Percentiles rank a stretch among this genome's conserved stretches.
phyloP scores from a whole-genome alignment of 1,140 invertebrate genomes.

The Euwallacea similis region DNA sequence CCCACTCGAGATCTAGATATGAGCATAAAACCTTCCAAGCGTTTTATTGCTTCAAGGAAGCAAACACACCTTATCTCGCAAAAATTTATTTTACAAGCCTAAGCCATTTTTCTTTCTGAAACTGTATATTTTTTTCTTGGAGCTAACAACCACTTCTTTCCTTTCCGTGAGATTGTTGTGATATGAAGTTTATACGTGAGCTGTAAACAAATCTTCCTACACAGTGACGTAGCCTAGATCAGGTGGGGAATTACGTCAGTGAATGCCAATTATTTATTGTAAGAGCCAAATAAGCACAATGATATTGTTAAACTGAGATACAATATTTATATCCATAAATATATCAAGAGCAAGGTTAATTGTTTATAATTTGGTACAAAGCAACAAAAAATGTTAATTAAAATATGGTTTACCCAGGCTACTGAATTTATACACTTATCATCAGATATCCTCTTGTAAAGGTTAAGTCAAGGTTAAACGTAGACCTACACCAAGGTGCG shows the following conservation, averaged over 20 bases:
- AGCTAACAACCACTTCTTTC: neutral
- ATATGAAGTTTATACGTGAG: conserved; percentile 5
- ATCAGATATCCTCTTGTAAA: conserved; percentile 7
- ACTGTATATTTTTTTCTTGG: neutral
- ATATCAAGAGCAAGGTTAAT: too few relatives aligned
- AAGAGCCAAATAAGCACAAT: too few relatives aligned
- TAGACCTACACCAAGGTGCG: conserved; percentile 11
- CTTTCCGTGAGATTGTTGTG: conserved; percentile 7
- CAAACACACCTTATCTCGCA: neutral
- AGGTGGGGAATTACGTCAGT: neutral
- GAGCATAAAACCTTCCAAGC: neutral
- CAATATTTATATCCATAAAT: too few relatives aligned
- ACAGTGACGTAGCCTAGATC: neutral
- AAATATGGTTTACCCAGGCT: too few relatives aligned
- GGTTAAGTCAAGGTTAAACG: conserved; percentile 12
- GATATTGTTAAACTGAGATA: too few relatives aligned
- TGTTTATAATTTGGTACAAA: too few relatives aligned
- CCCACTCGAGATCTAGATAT: conserved; percentile 1
- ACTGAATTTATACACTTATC: neutral
- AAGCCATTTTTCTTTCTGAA: conserved; percentile 3
- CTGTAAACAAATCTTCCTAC: conserved; percentile 13
- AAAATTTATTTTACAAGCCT: neutral
- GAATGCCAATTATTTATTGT: too few relatives aligned
- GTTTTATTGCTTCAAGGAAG: conserved; percentile 12
- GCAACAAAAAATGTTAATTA: too few relatives aligned